phyloP scores from a whole-genome alignment of 2,888 invertebrate genomes.

The Campaea margaritaria region DNA sequence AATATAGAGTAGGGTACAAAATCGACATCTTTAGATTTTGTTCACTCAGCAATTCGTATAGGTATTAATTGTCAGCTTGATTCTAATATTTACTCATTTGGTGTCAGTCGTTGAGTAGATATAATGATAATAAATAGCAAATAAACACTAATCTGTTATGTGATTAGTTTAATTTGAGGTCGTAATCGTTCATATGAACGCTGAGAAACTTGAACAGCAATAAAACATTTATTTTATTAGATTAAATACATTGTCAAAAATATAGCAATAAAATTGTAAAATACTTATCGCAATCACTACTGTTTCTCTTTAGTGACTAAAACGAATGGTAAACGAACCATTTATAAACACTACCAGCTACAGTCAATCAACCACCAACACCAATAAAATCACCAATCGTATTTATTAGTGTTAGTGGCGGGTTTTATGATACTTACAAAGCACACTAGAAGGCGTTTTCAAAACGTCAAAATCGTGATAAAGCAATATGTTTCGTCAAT shows the following conservation, averaged over 20 bases:
- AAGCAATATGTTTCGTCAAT: conserved; percentile 23
- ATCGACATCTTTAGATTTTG: neutral
- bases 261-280: neutral
- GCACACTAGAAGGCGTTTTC: neutral
- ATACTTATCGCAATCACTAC: no score
- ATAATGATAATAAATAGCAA: no score
- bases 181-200: neutral
- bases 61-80: no score
- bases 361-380: neutral
- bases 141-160: neutral
- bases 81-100: no score
- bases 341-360: no score
- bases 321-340: no score
- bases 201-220: neutral
- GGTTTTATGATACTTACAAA: neutral
- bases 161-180: no score
- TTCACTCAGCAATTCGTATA: neutral
- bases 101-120: no score
- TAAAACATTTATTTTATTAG: neutral
- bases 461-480: conserved; percentile 21
- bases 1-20: no score
- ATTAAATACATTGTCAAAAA: neutral
- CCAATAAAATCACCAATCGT: neutral
- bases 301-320: no score
- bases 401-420: neutral